Conservation (phyloP, 1,140 invertebrate species). For the Lasioglossum albipes region DNA sequence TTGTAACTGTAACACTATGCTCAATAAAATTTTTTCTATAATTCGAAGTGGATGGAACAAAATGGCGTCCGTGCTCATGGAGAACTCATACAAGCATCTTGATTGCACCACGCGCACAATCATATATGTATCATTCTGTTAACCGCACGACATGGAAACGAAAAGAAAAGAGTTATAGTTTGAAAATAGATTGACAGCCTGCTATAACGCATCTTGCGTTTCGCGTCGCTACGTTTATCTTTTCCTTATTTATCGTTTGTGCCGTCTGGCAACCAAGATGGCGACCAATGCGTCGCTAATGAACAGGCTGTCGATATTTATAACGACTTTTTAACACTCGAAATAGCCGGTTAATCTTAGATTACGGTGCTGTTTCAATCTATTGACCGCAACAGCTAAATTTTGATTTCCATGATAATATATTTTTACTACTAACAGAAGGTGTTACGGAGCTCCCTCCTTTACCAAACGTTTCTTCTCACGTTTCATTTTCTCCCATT, state of each 20-base stretch:
- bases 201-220: background rate
- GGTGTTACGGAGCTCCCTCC: background rate
- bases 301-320: slow-evolving; percentile 25
- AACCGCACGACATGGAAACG: background rate
- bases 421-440: background rate
- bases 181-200: background rate
- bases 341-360: slow-evolving; percentile 18
- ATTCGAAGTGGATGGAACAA: slow-evolving; percentile 50
- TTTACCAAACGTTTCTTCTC: background rate
- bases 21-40: slow-evolving; percentile 79
- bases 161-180: background rate
- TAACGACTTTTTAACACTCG: slow-evolving; percentile 8
- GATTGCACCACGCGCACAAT: background rate
- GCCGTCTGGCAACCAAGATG: slow-evolving; percentile 12
- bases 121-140: background rate
- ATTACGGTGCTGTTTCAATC: background rate
- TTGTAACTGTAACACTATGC: slow-evolving; percentile 77
- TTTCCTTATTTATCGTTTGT: slow-evolving; percentile 4
- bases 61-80: background rate
- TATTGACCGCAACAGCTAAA: too few relatives aligned
- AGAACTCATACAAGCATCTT: background rate
- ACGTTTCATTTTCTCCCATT: slow-evolving; percentile 21
- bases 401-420: background rate
- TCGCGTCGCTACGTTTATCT: background rate
- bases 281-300: background rate